phyloP scores from a whole-genome alignment of 2,888 invertebrate species.

The Galerucella nymphaeae region DNA sequence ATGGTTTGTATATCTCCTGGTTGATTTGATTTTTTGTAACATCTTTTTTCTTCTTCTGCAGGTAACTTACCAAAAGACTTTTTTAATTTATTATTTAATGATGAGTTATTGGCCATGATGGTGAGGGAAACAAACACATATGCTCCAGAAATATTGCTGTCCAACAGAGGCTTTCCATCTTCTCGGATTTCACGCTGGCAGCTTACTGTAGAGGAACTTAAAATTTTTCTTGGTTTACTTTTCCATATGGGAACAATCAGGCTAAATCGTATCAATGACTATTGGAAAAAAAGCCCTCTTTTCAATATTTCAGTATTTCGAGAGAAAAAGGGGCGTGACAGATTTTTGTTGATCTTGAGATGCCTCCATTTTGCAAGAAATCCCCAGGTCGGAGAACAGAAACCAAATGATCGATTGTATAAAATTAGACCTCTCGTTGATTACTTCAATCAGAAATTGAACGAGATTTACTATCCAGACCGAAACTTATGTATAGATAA shows the following conservation, averaged over 20 bases:
- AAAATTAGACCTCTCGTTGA: constrained; percentile 58
- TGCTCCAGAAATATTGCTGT: constrained; percentile 13
- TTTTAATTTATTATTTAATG: constrained; percentile 18
- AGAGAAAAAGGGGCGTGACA: constrained; percentile 13
- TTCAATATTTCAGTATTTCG: constrained; percentile 18
- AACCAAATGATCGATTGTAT: constrained; percentile 15
- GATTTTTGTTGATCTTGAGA: constrained; percentile 30
- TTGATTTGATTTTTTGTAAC: too few species aligned
- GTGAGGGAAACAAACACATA: constrained; percentile 20
- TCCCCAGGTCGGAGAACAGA: constrained; percentile 10
- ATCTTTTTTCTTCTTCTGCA: neutral
- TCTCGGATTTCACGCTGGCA: constrained; percentile 24
- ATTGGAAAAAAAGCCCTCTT: constrained; percentile 3
- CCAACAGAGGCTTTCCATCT: constrained; percentile 1
- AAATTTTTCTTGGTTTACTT: constrained; percentile 22
- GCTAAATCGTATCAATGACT: constrained; percentile 13
- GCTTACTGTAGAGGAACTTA: constrained; percentile 18
- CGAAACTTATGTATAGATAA: constrained; percentile 47
- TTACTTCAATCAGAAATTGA: constrained; percentile 52
- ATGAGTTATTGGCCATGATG: constrained; percentile 4
- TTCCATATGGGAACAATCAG: too few species aligned
- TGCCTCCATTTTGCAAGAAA: constrained; percentile 26
- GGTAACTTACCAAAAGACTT: constrained; percentile 10
- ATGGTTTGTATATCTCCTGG: too few species aligned
- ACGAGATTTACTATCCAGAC: constrained; percentile 43